Conservation (phyloP, 2,113 vertebrate species). For the Perca flavescens region DNA sequence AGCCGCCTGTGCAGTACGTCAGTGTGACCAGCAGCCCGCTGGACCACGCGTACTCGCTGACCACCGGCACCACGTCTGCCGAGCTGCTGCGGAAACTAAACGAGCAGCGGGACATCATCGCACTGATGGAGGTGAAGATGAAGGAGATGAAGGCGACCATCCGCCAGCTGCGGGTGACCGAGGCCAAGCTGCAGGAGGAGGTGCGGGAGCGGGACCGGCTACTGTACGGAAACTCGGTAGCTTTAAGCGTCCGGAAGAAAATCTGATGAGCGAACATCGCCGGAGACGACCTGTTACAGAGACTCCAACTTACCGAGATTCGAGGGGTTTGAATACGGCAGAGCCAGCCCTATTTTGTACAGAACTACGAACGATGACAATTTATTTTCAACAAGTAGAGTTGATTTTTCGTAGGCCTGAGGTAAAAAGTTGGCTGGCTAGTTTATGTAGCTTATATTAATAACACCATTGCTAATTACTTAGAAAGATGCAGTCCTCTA, state of each 20-base stretch:
- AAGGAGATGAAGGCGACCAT: constrained; percentile 99
- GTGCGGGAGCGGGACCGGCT: constrained; percentile 94
- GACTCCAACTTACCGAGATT: constrained; percentile 41
- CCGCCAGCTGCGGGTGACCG: constrained; percentile 91
- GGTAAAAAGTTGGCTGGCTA: constrained; percentile 30
- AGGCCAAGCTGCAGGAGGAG: constrained; percentile 94
- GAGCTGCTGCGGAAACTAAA: constrained; percentile 96
- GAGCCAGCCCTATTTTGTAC: constrained; percentile 64
- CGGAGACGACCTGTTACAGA: constrained; percentile 19
- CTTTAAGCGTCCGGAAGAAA: constrained; percentile 86
- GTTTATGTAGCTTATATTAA: constrained; percentile 61
- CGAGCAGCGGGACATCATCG: constrained; percentile 97
- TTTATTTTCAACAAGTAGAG: constrained; percentile 64
- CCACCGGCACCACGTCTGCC: constrained; percentile 94
- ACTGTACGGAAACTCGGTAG: constrained; percentile 81
- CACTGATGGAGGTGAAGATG: constrained; percentile 98
- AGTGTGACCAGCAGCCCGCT: constrained; percentile 82
- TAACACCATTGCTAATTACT: constrained; percentile 22
- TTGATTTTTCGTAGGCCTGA: constrained; percentile 35
- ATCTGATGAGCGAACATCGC: constrained; percentile 59
- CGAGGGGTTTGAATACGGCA: constrained; percentile 3
- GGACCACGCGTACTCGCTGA: constrained; percentile 97
- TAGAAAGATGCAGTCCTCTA: constrained; percentile 14
- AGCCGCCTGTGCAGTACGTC: constrained; percentile 77
- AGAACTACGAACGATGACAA: constrained; percentile 59